Conservation (phyloP, 2,888 invertebrate species). For the Ophion ventricosus region DNA sequence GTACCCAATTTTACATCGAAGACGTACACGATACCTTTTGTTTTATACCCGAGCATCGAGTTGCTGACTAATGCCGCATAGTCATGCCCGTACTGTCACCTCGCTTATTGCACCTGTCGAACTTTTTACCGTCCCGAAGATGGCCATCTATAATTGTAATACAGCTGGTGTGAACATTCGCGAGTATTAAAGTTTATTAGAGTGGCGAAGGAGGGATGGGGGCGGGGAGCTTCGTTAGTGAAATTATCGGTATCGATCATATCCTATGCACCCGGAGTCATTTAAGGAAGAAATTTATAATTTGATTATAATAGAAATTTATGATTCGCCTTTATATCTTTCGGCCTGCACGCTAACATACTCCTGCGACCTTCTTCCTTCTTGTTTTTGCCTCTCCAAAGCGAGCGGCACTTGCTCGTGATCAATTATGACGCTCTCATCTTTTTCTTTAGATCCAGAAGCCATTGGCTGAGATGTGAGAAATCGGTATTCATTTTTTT, state of each 20-base stretch:
- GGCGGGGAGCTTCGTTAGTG: conserved; percentile 6
- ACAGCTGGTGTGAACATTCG: not conserved
- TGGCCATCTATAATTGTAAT: conserved; percentile 27
- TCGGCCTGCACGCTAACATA: not conserved
- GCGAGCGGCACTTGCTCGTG: not conserved
- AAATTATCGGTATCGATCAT: conserved; percentile 27
- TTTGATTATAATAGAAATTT: not conserved
- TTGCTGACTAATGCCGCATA: too few species aligned
- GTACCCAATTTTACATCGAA: too few species aligned
- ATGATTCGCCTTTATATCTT: not conserved
- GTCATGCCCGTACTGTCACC: not conserved
- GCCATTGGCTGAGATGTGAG: not conserved
- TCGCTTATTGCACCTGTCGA: conserved; percentile 46
- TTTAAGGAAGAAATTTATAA: not conserved
- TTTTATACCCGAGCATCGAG: too few species aligned
- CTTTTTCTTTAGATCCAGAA: not conserved
- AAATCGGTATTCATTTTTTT: not conserved
- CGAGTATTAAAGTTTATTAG: conserved; percentile 14
- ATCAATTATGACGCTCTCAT: conserved; percentile 6
- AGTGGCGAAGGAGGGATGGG: too few species aligned
- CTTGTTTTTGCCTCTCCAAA: not conserved
- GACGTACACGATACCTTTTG: too few species aligned
- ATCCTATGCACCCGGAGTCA: conserved; percentile 11
- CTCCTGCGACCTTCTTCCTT: conserved; percentile 25
- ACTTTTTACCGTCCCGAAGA: conserved; percentile 28